Base-by-base conservation (phyloP, 2,113 vertebrate species). In the Callopanchax toddi region DNA sequence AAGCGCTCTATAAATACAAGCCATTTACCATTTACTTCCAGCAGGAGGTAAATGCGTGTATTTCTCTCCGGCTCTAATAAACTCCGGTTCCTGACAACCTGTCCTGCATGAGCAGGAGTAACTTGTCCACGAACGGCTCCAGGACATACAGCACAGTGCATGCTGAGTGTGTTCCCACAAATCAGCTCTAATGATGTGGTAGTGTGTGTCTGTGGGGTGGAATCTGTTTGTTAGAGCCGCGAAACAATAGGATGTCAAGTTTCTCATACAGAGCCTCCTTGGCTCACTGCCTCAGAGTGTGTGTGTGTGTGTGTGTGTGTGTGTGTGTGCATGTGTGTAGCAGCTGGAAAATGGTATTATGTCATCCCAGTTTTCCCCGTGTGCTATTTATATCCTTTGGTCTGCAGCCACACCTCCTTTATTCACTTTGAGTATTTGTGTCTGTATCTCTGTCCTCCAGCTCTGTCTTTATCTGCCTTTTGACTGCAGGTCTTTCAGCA, bases 391-490 rank as follows among this genome's bases (percentile, higher is more conserved):
- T 81, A 86, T 65, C 55, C 67, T 60, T 61, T 74, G 54, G 37
- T 77, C 62, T 50, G 62, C 44, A 66, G 61, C 66, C 59, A 46
- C 46, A 32, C 52, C 50, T 70, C 53, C 44, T 39, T 49, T 32
- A 61, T 59, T 59, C 70, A 74, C 71, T 61, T 54, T 58, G 21
- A 23, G 25, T 72, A 71, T 69, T 64, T 56, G 37, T 76, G 50
- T 67, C 21, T 70, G 25, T 85, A 81, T 85, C 74, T 77, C 52
- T 55, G 45, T 82, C 60, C 70, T 59, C 49, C 76, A 84, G 82
- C 73, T 74, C 53, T 25, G 34, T 68, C 78, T 81, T n/a, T 32
- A 32, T 32, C 74, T 79, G 57, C 57, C 6, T 63, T 57, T 78
- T 44, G 22, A 66, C 69, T 65, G 17, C 68, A 43, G 60, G 64